These are phyloP conservation scores for Phylloscopus trochiloides DNA, from an alignment of 2,113 vertebrate species.

Conservation along the genomic window DNA sequence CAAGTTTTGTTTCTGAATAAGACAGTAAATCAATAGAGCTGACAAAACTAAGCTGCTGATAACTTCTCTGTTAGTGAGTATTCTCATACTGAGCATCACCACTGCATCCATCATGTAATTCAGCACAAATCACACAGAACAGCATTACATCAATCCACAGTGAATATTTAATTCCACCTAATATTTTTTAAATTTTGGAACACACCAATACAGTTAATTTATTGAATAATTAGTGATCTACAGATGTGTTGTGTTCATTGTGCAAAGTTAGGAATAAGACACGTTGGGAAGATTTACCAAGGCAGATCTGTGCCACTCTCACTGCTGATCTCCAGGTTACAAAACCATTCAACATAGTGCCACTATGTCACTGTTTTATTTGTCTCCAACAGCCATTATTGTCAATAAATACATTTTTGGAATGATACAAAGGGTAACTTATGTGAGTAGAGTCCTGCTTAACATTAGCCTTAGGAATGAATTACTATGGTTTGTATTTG, in stretches of 20 bases:
- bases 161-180: background rate
- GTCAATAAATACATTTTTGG: background rate
- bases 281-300: fast-evolving
- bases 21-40: conserved; percentile 50
- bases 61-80: background rate
- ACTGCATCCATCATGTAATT: background rate
- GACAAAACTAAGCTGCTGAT: conserved; percentile 25
- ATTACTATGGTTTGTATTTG: background rate
- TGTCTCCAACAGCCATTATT: background rate
- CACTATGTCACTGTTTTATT: background rate
- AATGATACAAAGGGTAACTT: background rate
- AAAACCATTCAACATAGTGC: background rate
- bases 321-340: background rate
- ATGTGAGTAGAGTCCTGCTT: background rate
- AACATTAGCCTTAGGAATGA: background rate
- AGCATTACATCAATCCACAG: background rate
- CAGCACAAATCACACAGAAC: background rate
- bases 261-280: background rate
- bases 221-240: background rate
- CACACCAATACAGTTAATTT: background rate
- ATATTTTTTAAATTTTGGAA: background rate
- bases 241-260: fast-evolving
- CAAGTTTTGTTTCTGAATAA: conserved; percentile 5
- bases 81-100: background rate
- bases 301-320: background rate